phyloP scores from a whole-genome alignment of 35 echinoderm and acorn worm genomes.

The Patiria miniata region DNA sequence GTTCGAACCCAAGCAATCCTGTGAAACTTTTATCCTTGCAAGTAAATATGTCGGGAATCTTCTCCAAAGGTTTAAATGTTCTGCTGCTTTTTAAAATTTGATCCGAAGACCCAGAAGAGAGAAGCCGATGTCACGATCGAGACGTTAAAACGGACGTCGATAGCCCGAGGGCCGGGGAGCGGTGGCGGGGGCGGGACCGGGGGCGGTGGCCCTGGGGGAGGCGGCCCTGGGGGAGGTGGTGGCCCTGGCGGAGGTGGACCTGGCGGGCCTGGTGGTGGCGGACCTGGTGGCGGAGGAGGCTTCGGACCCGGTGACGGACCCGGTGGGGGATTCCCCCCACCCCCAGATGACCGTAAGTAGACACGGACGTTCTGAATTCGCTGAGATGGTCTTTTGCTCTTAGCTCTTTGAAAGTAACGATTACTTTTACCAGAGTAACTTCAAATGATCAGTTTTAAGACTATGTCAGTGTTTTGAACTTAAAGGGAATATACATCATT shows the following conservation, averaged over 20 bases:
- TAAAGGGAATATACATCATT: too few species aligned
- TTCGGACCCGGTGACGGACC: slow-evolving; percentile 1
- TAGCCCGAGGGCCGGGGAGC: background rate
- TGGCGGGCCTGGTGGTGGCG: background rate
- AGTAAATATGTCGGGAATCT: too few species aligned
- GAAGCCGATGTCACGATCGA: slow-evolving; percentile 55
- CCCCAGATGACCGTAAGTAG: slow-evolving; percentile 30
- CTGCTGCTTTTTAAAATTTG: background rate
- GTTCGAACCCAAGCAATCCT: too few species aligned
- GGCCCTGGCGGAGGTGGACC: background rate
- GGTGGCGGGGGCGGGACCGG: slow-evolving; percentile 34
- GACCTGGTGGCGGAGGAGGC: slow-evolving; percentile 11
- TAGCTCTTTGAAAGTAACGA: too few species aligned
- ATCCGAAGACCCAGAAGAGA: slow-evolving; percentile 45
- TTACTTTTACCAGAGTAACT: too few species aligned
- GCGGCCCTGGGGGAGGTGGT: slow-evolving; percentile 5
- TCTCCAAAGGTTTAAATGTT: too few species aligned
- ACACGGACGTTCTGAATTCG: background rate
- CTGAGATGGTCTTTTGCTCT: too few species aligned
- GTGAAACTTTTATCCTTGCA: too few species aligned
- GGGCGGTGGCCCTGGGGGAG: slow-evolving; percentile 34
- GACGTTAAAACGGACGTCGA: slow-evolving; percentile 8
- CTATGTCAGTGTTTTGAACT: too few species aligned
- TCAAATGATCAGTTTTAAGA: too few species aligned
- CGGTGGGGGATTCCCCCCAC: slow-evolving; percentile 49